A percentile compares a stretch with the other conserved stretches of the same genome.
phyloP scores from a whole-genome alignment of 2,797 vertebrate species.

The Sarcophilus harrisii region DNA sequence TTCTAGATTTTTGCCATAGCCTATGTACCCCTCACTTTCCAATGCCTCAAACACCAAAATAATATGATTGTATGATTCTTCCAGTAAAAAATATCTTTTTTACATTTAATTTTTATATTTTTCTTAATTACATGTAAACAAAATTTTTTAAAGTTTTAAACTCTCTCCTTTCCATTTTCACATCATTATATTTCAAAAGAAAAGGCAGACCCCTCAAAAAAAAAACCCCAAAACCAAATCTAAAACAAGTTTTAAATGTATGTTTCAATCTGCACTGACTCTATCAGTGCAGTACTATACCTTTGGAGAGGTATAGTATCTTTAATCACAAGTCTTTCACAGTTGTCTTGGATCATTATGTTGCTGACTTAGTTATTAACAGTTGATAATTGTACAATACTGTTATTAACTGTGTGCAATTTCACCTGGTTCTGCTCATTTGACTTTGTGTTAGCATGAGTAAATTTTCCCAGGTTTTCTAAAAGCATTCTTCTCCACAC shows the following conservation, averaged over 20 bases:
- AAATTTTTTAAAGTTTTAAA: neutral
- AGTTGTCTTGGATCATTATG: neutral
- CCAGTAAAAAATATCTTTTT: neutral
- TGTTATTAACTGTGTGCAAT: neutral
- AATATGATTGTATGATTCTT: neutral
- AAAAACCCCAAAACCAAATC: neutral
- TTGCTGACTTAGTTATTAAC: neutral
- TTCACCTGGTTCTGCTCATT: neutral
- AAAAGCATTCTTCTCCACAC: neutral
- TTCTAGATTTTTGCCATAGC: neutral
- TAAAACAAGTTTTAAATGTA: neutral
- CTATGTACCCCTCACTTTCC: fast-evolving
- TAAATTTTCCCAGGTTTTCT: neutral
- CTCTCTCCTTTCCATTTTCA: neutral
- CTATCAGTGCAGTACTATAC: neutral
- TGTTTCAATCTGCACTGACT: neutral
- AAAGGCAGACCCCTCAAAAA: neutral
- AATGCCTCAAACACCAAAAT: neutral
- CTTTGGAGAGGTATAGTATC: neutral
- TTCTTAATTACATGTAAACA: neutral
- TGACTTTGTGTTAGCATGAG: neutral
- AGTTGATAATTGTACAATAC: neutral
- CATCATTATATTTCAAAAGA: neutral
- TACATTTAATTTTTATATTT: neutral
- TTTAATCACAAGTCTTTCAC: neutral